phyloP scores from a whole-genome alignment of 2,888 invertebrate genomes.

The Phyto melanocephala region DNA sequence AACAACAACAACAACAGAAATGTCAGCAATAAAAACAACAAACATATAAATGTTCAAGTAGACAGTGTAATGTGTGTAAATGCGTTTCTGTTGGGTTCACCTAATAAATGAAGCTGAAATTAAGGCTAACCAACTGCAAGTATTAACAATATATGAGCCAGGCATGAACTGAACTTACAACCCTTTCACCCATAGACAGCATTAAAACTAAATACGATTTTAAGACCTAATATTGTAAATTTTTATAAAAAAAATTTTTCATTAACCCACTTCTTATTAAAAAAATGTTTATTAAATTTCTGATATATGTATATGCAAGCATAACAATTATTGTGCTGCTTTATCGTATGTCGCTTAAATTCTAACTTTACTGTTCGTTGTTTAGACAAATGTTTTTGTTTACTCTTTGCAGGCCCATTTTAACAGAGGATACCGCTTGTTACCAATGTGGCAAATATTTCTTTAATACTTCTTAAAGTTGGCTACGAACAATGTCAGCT shows the following conservation, averaged over 20 bases:
- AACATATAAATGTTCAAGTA: background rate
- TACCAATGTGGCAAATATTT: background rate
- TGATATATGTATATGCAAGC: too few relatives aligned
- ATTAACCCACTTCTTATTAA: too few relatives aligned
- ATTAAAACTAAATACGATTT: too few relatives aligned
- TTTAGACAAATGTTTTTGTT: background rate
- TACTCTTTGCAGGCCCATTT: background rate
- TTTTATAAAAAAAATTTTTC: too few relatives aligned
- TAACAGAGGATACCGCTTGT: conserved; percentile 21
- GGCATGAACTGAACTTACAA: too few relatives aligned
- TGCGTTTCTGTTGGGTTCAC: background rate
- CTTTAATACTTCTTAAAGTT: background rate
- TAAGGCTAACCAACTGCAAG: background rate
- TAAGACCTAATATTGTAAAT: too few relatives aligned
- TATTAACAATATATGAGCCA: too few relatives aligned
- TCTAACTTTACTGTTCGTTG: too few relatives aligned
- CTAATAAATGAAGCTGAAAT: background rate
- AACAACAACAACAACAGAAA: background rate
- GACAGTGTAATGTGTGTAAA: background rate
- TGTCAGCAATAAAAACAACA: background rate
- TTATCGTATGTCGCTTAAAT: too few relatives aligned
- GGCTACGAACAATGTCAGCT: background rate
- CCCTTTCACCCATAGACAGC: too few relatives aligned
- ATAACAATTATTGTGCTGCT: too few relatives aligned
- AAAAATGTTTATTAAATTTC: too few relatives aligned